These are phyloP conservation scores for Mamestra brassicae DNA, from an alignment of 2,888 invertebrate genomes.

Conservation along the genomic window DNA sequence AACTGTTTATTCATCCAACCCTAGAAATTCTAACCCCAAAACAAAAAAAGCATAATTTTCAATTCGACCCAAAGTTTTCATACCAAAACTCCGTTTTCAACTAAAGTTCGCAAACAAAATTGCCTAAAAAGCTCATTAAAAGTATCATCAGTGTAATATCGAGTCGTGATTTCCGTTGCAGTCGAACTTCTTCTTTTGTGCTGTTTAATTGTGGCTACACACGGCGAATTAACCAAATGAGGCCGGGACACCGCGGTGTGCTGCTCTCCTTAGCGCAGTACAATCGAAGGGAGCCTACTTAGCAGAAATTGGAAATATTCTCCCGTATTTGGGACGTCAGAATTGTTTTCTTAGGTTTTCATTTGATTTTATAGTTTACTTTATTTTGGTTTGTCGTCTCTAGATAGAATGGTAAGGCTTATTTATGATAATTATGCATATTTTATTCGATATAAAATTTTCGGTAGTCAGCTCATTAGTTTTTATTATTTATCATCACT, in stretches of 20 bases:
- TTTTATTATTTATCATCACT: slow-evolving; percentile 36
- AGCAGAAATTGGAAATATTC: slow-evolving; percentile 41
- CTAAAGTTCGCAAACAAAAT: slow-evolving; percentile 29
- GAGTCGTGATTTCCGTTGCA: slow-evolving; percentile 85
- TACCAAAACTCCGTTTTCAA: not conserved
- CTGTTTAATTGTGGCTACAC: slow-evolving; percentile 86
- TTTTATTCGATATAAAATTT: slow-evolving; percentile 22
- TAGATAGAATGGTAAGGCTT: not conserved
- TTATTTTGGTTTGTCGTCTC: slow-evolving; percentile 1
- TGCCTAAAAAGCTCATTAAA: slow-evolving; percentile 84
- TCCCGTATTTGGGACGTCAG: slow-evolving; percentile 34
- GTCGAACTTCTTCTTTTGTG: slow-evolving; percentile 82
- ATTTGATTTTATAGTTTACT: slow-evolving; percentile 24
- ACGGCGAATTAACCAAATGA: slow-evolving; percentile 89
- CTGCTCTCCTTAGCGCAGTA: slow-evolving; percentile 54
- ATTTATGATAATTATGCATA: slow-evolving; percentile 34
- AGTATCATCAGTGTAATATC: slow-evolving; percentile 82
- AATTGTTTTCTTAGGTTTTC: slow-evolving; percentile 23
- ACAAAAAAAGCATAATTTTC: not conserved
- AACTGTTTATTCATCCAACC: not conserved
- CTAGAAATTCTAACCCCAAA: not conserved
- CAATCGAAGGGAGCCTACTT: slow-evolving; percentile 59
- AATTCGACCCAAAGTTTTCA: not conserved
- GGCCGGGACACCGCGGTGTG: slow-evolving; percentile 74
- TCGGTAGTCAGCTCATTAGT: slow-evolving; percentile 26